Percentiles rank a stretch among this genome's conserved stretches.
Conservation (phyloP, 64 coral and sea anemone genomes). For the Dendronephthya gigantea region DNA sequence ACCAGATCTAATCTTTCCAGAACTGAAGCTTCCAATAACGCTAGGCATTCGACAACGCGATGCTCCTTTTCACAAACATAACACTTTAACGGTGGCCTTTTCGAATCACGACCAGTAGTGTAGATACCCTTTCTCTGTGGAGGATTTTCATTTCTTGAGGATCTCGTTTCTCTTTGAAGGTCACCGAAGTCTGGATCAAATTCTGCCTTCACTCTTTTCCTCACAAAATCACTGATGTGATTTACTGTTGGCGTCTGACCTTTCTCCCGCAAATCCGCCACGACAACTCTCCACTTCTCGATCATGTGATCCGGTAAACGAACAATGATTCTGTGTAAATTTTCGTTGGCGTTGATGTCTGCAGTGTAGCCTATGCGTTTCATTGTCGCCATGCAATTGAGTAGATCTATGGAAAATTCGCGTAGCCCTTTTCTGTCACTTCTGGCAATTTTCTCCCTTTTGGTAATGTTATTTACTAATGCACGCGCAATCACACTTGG, state of each 20-base stretch:
- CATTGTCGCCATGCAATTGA: conserved; percentile 33
- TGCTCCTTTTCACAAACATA: too few species aligned
- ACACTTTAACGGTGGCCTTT: too few species aligned
- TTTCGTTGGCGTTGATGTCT: conserved; percentile 34
- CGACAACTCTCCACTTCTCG: conserved; percentile 4
- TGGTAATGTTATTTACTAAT: conserved; percentile 11
- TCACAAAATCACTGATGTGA: conserved; percentile 24
- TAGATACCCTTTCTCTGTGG: too few species aligned
- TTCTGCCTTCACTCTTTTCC: conserved; percentile 16
- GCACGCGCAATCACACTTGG: conserved; percentile 16
- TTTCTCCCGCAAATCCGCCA: conserved; percentile 13
- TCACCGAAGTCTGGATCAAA: conserved; percentile 27
- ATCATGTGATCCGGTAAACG: conserved; percentile 11
- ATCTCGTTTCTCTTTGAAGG: not conserved
- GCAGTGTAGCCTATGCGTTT: not conserved
- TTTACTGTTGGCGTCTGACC: not conserved
- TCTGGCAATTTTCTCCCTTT: not conserved
- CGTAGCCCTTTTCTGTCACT: not conserved
- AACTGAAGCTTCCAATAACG: too few species aligned
- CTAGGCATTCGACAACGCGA: too few species aligned
- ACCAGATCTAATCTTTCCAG: too few species aligned
- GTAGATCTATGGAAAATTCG: not conserved
- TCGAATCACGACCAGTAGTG: too few species aligned
- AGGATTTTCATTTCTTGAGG: not conserved
- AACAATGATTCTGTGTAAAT: not conserved